These are phyloP conservation scores for Allolobophora icterica DNA, from an alignment of 2,888 invertebrate genomes.

Conservation along the genomic window DNA sequence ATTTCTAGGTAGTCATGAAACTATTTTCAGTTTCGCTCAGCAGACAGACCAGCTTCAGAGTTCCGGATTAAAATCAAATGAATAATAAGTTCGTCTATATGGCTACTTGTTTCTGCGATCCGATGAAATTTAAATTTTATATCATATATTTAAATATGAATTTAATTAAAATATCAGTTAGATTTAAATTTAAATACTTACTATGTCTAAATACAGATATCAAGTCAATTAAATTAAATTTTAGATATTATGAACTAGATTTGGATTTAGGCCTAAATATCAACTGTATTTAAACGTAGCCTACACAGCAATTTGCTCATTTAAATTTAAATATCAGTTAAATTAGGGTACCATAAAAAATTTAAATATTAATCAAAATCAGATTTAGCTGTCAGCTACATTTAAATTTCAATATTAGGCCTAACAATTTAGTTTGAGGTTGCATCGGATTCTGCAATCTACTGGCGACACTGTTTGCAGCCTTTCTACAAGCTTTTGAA, in stretches of 20 bases:
- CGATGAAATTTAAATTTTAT: not conserved
- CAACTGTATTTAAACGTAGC: no score
- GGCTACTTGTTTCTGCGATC: not conserved
- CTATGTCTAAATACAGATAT: no score
- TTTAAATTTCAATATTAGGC: no score
- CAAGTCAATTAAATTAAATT: not conserved
- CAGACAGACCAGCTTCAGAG: not conserved
- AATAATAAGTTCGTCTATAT: not conserved
- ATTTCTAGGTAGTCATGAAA: not conserved
- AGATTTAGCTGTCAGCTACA: no score
- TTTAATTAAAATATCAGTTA: not conserved
- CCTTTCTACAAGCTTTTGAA: no score
- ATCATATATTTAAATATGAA: not conserved
- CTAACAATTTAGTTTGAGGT: no score
- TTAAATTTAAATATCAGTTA: no score
- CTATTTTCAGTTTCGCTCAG: not conserved
- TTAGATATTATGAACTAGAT: not conserved
- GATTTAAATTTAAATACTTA: not conserved
- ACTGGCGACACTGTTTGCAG: no score
- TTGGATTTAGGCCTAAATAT: not conserved
- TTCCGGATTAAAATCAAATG: not conserved
- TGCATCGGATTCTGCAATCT: no score
- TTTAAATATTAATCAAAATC: no score
- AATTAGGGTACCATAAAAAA: no score
- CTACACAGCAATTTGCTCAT: no score